Evolutionary conservation across 1,140 invertebrate genomes (phyloP), one percentile per base, ranked within the genome.

Genomic region (Atta texana): DNA sequence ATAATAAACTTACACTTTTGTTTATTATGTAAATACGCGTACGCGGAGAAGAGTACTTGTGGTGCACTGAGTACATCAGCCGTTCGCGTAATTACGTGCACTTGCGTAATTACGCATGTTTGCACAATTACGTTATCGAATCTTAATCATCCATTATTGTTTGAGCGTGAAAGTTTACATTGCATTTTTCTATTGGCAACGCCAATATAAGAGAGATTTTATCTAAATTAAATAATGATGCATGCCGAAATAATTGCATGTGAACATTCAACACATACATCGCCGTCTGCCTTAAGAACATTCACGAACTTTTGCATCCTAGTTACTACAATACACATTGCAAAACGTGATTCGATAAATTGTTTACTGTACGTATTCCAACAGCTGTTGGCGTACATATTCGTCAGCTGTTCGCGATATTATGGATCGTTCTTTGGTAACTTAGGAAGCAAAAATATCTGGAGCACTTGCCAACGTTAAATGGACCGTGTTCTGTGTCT

Each of bases 271-370:
- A 51, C 3, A 24, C 39, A 34, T 4, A n/a, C 8, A 49, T 34
- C 3, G 28, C 16, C 14, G 44, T 1, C 7, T 51, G 8, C 16
- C 24, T 18, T 49, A 4, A 51, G 16, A 72, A 51, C 24, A 51
- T 72, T 72, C 24, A 2, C 69, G 8, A 74, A 74, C 28, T 74
- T 74, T 31, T 34, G 71, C 51, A 18, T 28, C 14, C 68, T 12
- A 51, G 21, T 71, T 71, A 28, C 14, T n/a, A 14, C 28, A 31
- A n/a, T 55, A 74, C 28, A 55, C 51, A 31, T 6, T 12, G 69
- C 49, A n/a, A 72, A 55, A 74, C 51, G 39, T 55, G 51, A 71
- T 71, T 66, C 64, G 10, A 66, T 66, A 69, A 69, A 51, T 69
- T 24, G 66, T 39, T 69, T 24, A 14, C 39, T 24, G 66, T 39